Conservation (phyloP, 2,113 vertebrate genomes). For the Merops nubicus region DNA sequence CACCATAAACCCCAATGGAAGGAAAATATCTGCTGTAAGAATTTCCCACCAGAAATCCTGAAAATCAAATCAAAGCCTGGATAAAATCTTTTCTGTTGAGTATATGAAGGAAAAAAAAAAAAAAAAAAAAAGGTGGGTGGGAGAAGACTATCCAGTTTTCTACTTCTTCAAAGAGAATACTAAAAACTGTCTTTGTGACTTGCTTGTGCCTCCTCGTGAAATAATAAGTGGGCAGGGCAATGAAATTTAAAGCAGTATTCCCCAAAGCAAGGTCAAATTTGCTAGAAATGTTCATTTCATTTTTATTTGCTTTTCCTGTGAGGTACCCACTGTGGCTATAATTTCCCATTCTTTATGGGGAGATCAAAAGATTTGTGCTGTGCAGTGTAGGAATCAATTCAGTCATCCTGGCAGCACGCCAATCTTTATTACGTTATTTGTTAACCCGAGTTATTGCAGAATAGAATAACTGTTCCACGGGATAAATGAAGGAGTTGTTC, state of each 20-base stretch:
- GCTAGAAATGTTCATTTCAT: slow-evolving; percentile 70
- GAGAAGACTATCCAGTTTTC: slow-evolving; percentile 37
- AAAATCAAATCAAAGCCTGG: slow-evolving; percentile 70
- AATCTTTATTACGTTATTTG: slow-evolving; percentile 75
- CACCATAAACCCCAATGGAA: slow-evolving; percentile 63
- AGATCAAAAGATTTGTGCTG: slow-evolving; percentile 76
- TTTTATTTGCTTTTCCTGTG: slow-evolving; percentile 76
- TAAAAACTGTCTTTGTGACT: slow-evolving; percentile 34
- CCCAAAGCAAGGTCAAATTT: slow-evolving; percentile 65
- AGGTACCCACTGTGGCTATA: slow-evolving; percentile 69
- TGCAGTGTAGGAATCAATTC: slow-evolving; percentile 65
- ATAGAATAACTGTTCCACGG: slow-evolving; percentile 63
- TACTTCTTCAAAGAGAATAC: slow-evolving; percentile 60
- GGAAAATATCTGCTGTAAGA: slow-evolving; percentile 66
- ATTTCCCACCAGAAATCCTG: slow-evolving; percentile 74
- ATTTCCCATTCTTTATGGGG: slow-evolving; percentile 72
- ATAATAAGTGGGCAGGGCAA: slow-evolving; percentile 65
- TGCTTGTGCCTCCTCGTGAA: slow-evolving; percentile 37
- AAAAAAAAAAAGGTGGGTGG: background rate
- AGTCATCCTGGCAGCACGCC: slow-evolving; percentile 64
- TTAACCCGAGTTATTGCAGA: slow-evolving; percentile 69
- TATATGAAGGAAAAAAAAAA: background rate
- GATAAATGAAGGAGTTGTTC: slow-evolving; percentile 55
- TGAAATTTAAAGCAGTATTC: slow-evolving; percentile 70
- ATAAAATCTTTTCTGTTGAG: slow-evolving; percentile 61